Conservation (phyloP, 2,797 vertebrate species). For the Oryzias sinensis region DNA sequence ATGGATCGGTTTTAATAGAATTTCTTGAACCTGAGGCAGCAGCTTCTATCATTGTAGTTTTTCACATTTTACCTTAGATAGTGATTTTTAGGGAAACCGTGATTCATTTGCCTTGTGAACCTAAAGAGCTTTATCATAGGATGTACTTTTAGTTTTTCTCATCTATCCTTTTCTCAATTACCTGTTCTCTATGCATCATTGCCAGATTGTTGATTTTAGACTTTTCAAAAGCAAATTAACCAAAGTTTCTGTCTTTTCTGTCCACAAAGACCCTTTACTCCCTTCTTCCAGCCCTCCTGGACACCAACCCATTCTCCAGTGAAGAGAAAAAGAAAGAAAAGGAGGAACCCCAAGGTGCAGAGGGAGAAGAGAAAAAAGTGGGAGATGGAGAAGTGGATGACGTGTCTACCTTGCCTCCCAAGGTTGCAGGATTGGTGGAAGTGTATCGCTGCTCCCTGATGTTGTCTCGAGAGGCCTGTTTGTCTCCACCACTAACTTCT, state of each 20-base stretch:
- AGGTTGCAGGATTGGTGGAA: slow-evolving; percentile 83
- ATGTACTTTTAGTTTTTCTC: too few species aligned
- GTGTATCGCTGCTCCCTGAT: slow-evolving; percentile 87
- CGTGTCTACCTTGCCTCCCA: slow-evolving; percentile 81
- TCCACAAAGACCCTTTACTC: slow-evolving; percentile 86
- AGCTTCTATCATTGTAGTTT: too few species aligned
- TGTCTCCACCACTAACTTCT: slow-evolving; percentile 90
- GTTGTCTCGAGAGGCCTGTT: slow-evolving; percentile 84
- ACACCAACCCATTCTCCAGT: slow-evolving; percentile 89
- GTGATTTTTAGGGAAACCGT: too few species aligned
- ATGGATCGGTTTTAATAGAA: too few species aligned
- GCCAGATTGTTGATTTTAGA: not conserved
- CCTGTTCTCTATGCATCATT: too few species aligned
- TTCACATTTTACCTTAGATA: too few species aligned
- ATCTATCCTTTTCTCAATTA: too few species aligned
- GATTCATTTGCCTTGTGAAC: too few species aligned
- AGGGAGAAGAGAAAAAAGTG: slow-evolving; percentile 53
- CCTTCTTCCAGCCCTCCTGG: slow-evolving; percentile 87
- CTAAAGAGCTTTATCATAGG: too few species aligned
- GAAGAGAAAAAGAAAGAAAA: slow-evolving; percentile 76
- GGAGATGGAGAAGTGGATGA: slow-evolving; percentile 79
- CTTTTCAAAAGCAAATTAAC: not conserved
- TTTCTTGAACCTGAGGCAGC: too few species aligned
- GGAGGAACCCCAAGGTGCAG: slow-evolving; percentile 48
- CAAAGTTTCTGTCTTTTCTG: slow-evolving; percentile 10